These are phyloP conservation scores for Microcebus griseorufus DNA, from an alignment of 2,113 vertebrate genomes.

Conservation along the genomic window DNA sequence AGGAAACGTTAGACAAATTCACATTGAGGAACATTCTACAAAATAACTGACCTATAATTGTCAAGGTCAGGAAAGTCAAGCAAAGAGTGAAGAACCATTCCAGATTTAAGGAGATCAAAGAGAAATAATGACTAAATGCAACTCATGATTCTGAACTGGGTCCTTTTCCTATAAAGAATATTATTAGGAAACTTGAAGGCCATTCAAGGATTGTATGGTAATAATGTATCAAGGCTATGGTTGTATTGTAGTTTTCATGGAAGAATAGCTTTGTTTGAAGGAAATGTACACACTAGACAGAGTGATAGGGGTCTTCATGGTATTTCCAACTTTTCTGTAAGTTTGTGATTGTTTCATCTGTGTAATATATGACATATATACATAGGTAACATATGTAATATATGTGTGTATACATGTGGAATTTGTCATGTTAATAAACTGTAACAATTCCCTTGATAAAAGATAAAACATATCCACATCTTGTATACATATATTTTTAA, in stretches of 20 bases:
- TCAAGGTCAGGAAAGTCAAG: not conserved
- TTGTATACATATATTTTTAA: not conserved
- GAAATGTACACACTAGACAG: not conserved
- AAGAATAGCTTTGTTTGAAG: conserved; percentile 16
- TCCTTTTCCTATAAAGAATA: not conserved
- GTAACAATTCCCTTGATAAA: not conserved
- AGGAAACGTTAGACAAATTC: not conserved
- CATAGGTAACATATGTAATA: no score
- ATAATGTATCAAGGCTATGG: not conserved
- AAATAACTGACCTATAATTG: not conserved
- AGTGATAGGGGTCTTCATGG: not conserved
- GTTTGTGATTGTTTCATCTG: conserved; percentile 8
- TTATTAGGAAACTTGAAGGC: not conserved
- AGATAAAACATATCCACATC: not conserved
- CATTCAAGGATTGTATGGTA: not conserved
- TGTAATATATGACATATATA: not conserved
- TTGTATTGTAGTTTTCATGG: conserved; percentile 17
- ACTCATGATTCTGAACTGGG: not conserved
- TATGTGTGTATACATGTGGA: no score
- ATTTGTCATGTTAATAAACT: not conserved
- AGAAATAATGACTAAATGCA: not conserved
- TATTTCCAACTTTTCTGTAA: not conserved
- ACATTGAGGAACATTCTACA: not conserved
- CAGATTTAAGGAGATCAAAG: not conserved
- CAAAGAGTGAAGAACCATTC: not conserved